Percentiles rank a stretch among this genome's conserved stretches.
Conservation (phyloP, 2,888 invertebrate genomes). For the Rambutsinella grinnellia region DNA sequence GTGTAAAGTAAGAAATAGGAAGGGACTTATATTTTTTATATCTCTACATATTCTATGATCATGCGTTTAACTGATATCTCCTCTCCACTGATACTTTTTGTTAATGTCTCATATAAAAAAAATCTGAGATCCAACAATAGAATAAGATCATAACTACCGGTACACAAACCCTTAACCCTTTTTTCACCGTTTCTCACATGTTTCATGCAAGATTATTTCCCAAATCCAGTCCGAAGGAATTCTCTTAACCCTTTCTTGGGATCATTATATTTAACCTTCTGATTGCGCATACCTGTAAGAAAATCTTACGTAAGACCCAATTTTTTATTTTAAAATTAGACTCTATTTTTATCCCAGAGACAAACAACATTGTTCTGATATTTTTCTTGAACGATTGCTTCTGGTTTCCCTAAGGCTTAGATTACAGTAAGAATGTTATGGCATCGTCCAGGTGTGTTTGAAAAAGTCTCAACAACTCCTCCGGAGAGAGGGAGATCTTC, state of each 20-base stretch:
- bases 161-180: slow-evolving; percentile 53
- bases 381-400: slow-evolving; percentile 16
- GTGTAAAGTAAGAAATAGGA: slow-evolving; percentile 16
- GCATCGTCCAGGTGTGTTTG: too few relatives aligned
- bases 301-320: not conserved
- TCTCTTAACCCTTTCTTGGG: not conserved
- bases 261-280: not conserved
- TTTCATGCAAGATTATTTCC: not conserved
- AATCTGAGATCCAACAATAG: slow-evolving; percentile 36
- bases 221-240: not conserved
- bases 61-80: not conserved
- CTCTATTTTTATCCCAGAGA: not conserved
- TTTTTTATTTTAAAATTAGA: not conserved
- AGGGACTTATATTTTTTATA: slow-evolving; percentile 4
- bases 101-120: not conserved
- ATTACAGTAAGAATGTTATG: too few relatives aligned
- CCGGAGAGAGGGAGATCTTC: too few relatives aligned
- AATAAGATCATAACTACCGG: slow-evolving; percentile 34
- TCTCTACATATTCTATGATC: not conserved
- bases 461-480: too few relatives aligned
- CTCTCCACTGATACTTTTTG: not conserved
- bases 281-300: not conserved
- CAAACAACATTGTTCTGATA: slow-evolving; percentile 3
- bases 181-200: slow-evolving; percentile 26
- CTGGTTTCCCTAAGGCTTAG: too few relatives aligned